Evolutionary conservation across 2,797 vertebrate species (phyloP), one percentile per base, ranked within the genome.

Genomic region (Ceyx erithaca): DNA sequence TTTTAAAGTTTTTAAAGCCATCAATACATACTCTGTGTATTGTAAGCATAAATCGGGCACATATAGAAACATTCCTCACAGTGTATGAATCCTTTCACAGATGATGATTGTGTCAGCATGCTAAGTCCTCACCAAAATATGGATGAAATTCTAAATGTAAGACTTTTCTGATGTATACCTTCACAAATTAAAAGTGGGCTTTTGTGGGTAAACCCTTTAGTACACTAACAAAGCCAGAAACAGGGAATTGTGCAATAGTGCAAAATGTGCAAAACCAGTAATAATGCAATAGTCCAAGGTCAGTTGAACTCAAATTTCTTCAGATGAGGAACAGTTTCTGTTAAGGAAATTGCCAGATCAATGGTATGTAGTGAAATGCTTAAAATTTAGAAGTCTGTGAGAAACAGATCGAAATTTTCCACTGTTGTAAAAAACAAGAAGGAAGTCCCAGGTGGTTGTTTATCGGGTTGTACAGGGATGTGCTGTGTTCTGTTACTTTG

Each of bases 401-500:
- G 66, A 90, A 67, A 5, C 51, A 43, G 58, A 51, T 45, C 26
- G 78, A 62, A 75, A 69, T 80, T 89, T 91, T 87, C 21, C 55
- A 59, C 48, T 54, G 14, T 17, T 67, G 35, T 72, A 49, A 75
- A 68, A 87, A 89, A 45, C 12, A 46, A 61, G 30, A 90, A 68
- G n/a, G 76, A 51, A 68, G 37, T 28, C 64, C 71, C 28, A 41
- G 20, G 10, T 28, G 28, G 8, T 80, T 92, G 71, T 90, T 91
- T 90, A 45, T 71, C 3, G 0, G 4, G 1, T 78, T 85, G 66
- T 87, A 82, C 43, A 69, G 48, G 43, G 69, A 45, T 63, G 31
- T 81, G 72, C 87, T 87, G 35, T 66, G n/a, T 91, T 85, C 80
- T 92, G 49, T 72, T 87, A 69, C 67, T 77, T 85, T 73, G 15